Conservation (phyloP, 2,797 vertebrate species). For the Cynodonichthys magdalenae region DNA sequence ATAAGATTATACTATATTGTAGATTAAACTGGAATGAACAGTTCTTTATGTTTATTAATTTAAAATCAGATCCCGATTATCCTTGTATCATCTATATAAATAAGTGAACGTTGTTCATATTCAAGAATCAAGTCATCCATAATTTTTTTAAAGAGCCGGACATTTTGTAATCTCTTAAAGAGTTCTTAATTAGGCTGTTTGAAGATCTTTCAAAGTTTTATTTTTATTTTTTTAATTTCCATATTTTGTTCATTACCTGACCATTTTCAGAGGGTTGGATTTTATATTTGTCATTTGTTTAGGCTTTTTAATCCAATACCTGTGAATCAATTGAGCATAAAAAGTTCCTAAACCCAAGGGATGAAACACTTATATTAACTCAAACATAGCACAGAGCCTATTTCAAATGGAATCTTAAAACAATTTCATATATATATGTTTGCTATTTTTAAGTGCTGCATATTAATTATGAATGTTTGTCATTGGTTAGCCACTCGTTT, state of each 20-base stretch:
- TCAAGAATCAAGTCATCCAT: too few species aligned
- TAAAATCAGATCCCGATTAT: too few species aligned
- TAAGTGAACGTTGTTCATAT: too few species aligned
- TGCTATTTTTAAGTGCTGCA: background rate
- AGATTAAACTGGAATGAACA: too few species aligned
- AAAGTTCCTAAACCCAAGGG: background rate
- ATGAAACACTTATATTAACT: background rate
- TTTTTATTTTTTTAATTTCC: background rate
- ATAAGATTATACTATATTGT: background rate
- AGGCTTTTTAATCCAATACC: background rate
- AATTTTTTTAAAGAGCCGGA: too few species aligned
- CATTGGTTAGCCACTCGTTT: too few species aligned
- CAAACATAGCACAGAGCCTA: background rate
- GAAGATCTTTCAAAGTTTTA: too few species aligned
- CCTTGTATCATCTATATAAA: too few species aligned
- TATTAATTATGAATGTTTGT: background rate
- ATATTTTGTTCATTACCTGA: background rate
- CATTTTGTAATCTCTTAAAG: too few species aligned
- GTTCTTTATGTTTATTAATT: too few species aligned
- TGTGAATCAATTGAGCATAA: background rate
- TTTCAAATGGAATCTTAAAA: background rate
- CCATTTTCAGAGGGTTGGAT: background rate
- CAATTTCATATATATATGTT: background rate
- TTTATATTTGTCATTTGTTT: background rate
- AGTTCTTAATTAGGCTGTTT: too few species aligned